Conservation (phyloP, 37 sponge, comb jelly and placozoan species). For the Geodia barretti region DNA sequence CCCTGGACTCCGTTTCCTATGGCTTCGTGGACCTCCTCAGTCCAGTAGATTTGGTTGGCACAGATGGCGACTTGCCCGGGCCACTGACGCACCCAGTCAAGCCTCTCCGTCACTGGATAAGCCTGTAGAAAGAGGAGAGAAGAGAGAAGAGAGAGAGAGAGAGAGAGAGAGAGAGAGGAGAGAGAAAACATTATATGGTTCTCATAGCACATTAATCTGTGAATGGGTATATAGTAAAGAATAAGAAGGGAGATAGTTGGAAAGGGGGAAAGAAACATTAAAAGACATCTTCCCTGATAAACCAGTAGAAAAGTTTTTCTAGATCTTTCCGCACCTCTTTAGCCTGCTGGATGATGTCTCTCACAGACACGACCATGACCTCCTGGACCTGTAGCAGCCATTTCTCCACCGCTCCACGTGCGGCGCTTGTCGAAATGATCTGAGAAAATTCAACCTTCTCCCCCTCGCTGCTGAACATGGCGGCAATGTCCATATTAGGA, state of each 20-base stretch:
- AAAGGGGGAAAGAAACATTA: too few relatives aligned
- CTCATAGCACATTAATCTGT: not conserved
- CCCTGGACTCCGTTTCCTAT: constrained; percentile 82
- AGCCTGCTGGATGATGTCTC: constrained; percentile 80
- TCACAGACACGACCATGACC: constrained; percentile 79
- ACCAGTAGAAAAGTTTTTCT: too few relatives aligned
- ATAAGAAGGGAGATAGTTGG: too few relatives aligned
- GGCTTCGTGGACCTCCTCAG: constrained; percentile 96
- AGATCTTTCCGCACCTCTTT: constrained; percentile 76
- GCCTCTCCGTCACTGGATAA: constrained; percentile 73
- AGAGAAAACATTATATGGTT: not conserved
- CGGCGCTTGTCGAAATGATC: constrained; percentile 92
- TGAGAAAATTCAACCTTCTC: constrained; percentile 92
- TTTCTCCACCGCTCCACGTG: constrained; percentile 98
- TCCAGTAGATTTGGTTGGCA: constrained; percentile 97
- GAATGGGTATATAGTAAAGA: too few relatives aligned
- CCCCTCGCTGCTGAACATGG: constrained; percentile 96
- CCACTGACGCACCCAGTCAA: constrained; percentile 96
- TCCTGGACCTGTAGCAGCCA: constrained; percentile 98
- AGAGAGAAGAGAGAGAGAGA: constrained; percentile 1
- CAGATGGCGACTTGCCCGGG: constrained; percentile 96
- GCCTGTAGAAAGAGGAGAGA: constrained; percentile 63
- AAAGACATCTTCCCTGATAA: too few relatives aligned
- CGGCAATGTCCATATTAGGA: constrained; percentile 86
- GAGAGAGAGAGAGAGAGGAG: constrained; percentile 8